phyloP scores from a whole-genome alignment of 1,140 invertebrate genomes.

The Calycopis cecrops region DNA sequence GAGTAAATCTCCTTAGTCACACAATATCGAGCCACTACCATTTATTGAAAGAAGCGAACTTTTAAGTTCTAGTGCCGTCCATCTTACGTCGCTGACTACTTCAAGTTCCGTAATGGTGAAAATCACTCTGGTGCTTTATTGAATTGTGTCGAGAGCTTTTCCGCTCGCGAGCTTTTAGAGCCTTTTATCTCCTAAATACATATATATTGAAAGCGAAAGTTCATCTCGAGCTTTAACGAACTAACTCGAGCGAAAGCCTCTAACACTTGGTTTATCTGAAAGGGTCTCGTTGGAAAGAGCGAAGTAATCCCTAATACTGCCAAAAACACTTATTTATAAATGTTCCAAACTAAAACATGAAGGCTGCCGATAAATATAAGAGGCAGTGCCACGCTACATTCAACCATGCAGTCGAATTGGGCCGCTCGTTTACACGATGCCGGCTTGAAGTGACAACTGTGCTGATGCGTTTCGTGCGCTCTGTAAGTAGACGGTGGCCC shows the following conservation, averaged over 20 bases:
- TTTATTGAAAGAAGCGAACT: background rate
- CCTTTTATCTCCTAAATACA: slow-evolving; percentile 19
- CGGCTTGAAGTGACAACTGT: too few species aligned
- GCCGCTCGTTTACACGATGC: too few species aligned
- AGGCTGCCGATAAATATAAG: too few species aligned
- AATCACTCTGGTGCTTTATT: slow-evolving; percentile 19
- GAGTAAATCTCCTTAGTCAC: background rate
- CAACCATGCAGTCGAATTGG: too few species aligned
- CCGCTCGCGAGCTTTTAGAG: slow-evolving; percentile 16
- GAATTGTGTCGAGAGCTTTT: slow-evolving; percentile 15
- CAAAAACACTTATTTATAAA: too few species aligned
- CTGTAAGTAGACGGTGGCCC: too few species aligned
- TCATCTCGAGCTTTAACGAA: slow-evolving; percentile 19
- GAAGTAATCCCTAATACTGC: too few species aligned
- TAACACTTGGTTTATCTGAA: slow-evolving; percentile 40
- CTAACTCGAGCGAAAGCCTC: slow-evolving; percentile 25
- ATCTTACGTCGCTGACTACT: background rate
- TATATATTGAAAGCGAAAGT: slow-evolving; percentile 16
- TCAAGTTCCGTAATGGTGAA: slow-evolving; percentile 13
- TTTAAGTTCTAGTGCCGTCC: slow-evolving; percentile 6
- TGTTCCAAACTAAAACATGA: too few species aligned
- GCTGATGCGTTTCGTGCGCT: too few species aligned
- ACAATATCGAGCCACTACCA: background rate
- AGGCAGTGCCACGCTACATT: too few species aligned
- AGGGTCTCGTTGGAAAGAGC: slow-evolving; percentile 8